These are phyloP conservation scores for Odontesthes bonariensis DNA, from an alignment of 2,113 vertebrate species.

Conservation along the genomic window DNA sequence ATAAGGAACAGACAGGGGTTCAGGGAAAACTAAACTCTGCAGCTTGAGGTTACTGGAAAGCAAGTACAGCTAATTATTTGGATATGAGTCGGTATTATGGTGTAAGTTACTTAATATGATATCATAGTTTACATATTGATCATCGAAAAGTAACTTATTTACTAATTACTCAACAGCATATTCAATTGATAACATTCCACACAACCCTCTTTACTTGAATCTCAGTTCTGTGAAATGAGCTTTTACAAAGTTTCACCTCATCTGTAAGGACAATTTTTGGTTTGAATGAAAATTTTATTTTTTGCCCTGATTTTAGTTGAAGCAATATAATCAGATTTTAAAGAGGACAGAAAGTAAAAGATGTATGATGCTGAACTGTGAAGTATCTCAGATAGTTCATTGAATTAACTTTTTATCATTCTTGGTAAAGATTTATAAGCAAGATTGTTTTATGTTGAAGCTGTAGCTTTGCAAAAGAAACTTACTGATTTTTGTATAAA, in stretches of 20 bases:
- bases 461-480: conserved; percentile 13
- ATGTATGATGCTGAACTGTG: not conserved
- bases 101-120: not conserved
- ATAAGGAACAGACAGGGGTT: conserved; percentile 24
- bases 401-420: conserved; percentile 26
- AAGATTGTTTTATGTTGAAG: not conserved
- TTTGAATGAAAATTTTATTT: conserved; percentile 2
- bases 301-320: not conserved
- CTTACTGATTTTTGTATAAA: conserved; percentile 22
- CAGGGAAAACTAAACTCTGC: not conserved
- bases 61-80: not conserved
- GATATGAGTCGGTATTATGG: not conserved
- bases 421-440: conserved; percentile 8
- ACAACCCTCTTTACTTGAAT: not conserved
- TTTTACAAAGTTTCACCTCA: not conserved
- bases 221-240: not conserved
- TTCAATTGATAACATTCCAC: not conserved
- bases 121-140: not conserved
- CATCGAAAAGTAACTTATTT: not conserved
- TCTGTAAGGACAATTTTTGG: not conserved
- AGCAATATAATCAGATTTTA: conserved; percentile 7
- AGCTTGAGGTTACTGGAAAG: not conserved
- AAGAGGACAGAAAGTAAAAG: conserved; percentile 16
- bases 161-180: not conserved
- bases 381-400: conserved; percentile 15